Evolutionary conservation across 2,113 vertebrate species (phyloP).

Genomic region (Myrmecophaga tridactyla): DNA sequence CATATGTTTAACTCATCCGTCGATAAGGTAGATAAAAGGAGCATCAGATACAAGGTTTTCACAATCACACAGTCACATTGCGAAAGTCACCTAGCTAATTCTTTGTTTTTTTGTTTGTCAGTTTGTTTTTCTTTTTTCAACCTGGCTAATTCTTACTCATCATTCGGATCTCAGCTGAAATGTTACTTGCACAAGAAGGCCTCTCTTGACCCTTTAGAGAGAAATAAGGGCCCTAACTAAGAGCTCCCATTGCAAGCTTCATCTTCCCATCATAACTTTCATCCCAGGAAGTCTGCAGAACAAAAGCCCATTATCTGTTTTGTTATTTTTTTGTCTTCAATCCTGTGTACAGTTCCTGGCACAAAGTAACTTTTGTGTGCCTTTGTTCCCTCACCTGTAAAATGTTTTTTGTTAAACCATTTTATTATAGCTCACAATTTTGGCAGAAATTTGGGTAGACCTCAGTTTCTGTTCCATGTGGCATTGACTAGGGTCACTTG

Average conservation of each 20-base stretch:
- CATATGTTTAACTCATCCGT: too few species aligned
- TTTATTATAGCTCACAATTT: conserved; percentile 2
- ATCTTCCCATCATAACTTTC: background rate
- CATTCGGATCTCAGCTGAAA: conserved; percentile 20
- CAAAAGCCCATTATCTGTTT: background rate
- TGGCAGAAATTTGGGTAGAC: background rate
- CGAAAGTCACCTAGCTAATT: background rate
- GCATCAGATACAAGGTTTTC: too few species aligned
- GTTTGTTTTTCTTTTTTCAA: background rate
- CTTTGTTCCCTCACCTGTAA: background rate
- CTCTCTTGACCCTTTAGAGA: background rate
- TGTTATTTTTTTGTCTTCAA: background rate
- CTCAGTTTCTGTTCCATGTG: background rate
- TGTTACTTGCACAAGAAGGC: background rate
- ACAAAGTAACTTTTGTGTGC: background rate
- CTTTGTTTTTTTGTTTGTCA: too few species aligned
- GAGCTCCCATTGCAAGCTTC: background rate
- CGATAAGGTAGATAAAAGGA: too few species aligned
- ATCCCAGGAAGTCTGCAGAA: background rate
- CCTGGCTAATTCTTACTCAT: background rate
- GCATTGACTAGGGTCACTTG: background rate
- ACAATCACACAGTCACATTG: too few species aligned
- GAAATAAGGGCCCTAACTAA: background rate
- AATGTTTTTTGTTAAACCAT: background rate
- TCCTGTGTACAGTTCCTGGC: background rate